phyloP scores from a whole-genome alignment of 1,140 invertebrate species.

The Macrotrachela quadricornifera region DNA sequence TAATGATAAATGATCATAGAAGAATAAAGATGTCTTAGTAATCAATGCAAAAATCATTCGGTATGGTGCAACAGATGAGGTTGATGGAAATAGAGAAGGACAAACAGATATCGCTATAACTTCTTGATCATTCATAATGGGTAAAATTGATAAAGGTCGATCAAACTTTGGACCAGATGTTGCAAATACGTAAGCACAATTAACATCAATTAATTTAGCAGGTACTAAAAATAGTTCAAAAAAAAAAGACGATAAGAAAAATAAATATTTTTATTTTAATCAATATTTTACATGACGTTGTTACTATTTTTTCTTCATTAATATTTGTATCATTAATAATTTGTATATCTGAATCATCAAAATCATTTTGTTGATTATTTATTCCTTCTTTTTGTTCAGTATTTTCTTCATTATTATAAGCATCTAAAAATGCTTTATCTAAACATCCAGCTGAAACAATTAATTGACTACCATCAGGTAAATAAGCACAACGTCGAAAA shows the following conservation, averaged over 20 bases:
- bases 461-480: slow-evolving; percentile 64
- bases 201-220: background rate
- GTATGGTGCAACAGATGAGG: background rate
- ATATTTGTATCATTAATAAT: background rate
- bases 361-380: background rate
- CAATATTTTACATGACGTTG: background rate
- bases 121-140: background rate
- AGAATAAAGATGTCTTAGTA: slow-evolving; percentile 4
- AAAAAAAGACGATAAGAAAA: background rate
- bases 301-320: background rate
- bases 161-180: background rate
- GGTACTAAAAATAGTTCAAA: background rate
- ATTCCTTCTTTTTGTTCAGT: background rate
- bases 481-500: slow-evolving; percentile 62
- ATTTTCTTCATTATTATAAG: background rate
- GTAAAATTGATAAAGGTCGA: no score
- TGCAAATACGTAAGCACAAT: background rate
- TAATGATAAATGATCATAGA: background rate
- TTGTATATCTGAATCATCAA: background rate
- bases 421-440: slow-evolving; percentile 12
- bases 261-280: no score
- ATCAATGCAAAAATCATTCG: slow-evolving; percentile 4
- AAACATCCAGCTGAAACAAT: slow-evolving; percentile 43
- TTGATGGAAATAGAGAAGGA: background rate
- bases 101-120: background rate